A percentile compares a stretch with the other conserved stretches of the same genome.
phyloP scores from a whole-genome alignment of 2,888 invertebrate genomes.

The Patella ulyssiponensis region DNA sequence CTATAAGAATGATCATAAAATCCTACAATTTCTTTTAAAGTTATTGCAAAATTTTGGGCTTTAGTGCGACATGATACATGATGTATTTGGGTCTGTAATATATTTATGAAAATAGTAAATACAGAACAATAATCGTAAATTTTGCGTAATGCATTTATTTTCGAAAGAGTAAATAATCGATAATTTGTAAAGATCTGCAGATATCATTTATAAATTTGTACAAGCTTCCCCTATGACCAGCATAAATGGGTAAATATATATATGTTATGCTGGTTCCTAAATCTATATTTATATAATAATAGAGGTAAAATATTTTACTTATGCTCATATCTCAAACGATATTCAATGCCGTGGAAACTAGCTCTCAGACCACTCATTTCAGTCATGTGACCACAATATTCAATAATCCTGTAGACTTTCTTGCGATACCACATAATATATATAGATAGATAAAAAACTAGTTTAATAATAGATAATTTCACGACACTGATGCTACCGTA shows the following conservation, averaged over 20 bases:
- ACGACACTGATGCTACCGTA: not conserved
- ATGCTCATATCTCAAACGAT: constrained; percentile 12
- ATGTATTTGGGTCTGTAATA: no score
- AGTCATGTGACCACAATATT: constrained; percentile 3
- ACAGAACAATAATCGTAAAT: not conserved
- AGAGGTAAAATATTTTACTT: constrained; percentile 12
- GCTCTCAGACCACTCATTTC: constrained; percentile 5
- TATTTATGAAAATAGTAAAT: no score
- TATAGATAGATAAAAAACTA: not conserved
- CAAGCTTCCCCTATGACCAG: constrained; percentile 11
- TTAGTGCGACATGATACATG: no score
- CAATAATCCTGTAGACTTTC: not conserved
- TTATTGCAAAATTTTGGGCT: no score
- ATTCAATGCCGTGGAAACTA: constrained; percentile 11
- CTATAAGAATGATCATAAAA: no score
- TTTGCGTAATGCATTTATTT: constrained; percentile 30
- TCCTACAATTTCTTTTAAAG: no score
- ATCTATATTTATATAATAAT: constrained; percentile 13
- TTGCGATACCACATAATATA: not conserved
- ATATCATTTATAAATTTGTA: constrained; percentile 10
- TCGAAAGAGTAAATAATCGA: constrained; percentile 27
- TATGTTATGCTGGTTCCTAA: constrained; percentile 6
- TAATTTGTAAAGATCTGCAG: constrained; percentile 27
- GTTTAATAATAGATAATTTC: constrained; percentile 4
- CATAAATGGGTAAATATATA: constrained; percentile 9